Base-by-base conservation (phyloP, 2,888 invertebrate genomes). In the Tenthredo notha region DNA sequence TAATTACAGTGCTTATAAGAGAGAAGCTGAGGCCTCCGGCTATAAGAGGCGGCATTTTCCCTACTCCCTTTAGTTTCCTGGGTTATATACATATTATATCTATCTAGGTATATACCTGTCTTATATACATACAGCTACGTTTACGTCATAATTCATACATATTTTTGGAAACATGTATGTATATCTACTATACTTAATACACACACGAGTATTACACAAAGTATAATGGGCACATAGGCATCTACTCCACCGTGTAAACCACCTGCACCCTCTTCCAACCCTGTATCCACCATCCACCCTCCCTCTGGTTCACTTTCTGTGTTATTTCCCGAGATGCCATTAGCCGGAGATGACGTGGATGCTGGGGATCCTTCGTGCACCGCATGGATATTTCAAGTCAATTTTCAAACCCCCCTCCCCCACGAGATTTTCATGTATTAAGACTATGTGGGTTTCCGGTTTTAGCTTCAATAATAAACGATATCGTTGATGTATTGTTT, bases 211-310 rank as follows among this genome's bases (percentile, higher is more conserved):
- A 37, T 70, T 18, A 74, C 29, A 54, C 77, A 54, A n/a, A 25
- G 61, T 61, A 12, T 33, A 33, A 33, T 61, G 25, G 54, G 29
- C 18, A 18, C 9, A 47, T 33, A 54, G 47, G 50, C 29, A 54
- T 77, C 77, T 77, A 43, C 77, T 29, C 77, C 54, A 4, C 33
- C 58, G 77, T 54, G 50, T 77, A 77, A 47, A 33, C 43, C 77
- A 72, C 47, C 75, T 85, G 84, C 85, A 65, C 84, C 85, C 85
- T 77, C 84, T 50, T 82, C 72, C 54, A 72, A 78, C 86, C 84
- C 84, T 84, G 85, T 37, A 67, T 6, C 47, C 67, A 47, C 72
- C 72, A 61, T 54, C 70, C 33, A 67, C 10, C 47, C 67, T 58
- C 72, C 72, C 70, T 54, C 70, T 58, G 10, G 10, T 67, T 77